Evolutionary conservation across 2,888 invertebrate species (phyloP).

Genomic region (Serripes groenlandicus): DNA sequence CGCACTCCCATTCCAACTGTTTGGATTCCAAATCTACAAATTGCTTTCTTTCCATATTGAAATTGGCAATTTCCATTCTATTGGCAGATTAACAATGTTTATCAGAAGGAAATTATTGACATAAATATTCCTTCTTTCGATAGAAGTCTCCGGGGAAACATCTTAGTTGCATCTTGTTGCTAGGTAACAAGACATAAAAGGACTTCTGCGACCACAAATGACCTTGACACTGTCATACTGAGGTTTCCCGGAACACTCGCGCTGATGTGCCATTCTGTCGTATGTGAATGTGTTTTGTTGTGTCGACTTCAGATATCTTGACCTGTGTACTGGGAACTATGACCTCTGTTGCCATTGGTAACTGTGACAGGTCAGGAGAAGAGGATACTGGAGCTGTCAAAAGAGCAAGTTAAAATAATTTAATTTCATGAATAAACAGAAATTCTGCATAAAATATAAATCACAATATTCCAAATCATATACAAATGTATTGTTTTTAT

Average conservation of each 20-base stretch:
- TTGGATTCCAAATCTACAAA: too few relatives aligned
- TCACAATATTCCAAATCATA: too few relatives aligned
- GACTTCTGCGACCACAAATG: background rate
- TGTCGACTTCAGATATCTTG: conserved; percentile 84
- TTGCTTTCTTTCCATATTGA: too few relatives aligned
- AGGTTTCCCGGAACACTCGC: conserved; percentile 86
- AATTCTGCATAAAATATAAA: too few relatives aligned
- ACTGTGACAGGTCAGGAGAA: conserved; percentile 77
- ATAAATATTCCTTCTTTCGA: background rate
- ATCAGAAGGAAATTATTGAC: too few relatives aligned
- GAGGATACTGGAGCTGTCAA: conserved; percentile 79
- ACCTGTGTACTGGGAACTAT: conserved; percentile 84
- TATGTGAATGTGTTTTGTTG: conserved; percentile 87
- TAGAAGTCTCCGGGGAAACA: conserved; percentile 11
- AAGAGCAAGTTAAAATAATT: conserved; percentile 18
- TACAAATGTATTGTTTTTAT: too few relatives aligned
- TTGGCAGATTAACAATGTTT: too few relatives aligned
- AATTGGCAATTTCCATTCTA: too few relatives aligned
- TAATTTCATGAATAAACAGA: too few relatives aligned
- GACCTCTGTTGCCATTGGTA: conserved; percentile 81
- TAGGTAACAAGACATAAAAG: conserved; percentile 6
- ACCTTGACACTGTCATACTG: conserved; percentile 81
- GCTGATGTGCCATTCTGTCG: conserved; percentile 86
- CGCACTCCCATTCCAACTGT: too few relatives aligned
- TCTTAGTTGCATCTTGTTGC: background rate